These are phyloP conservation scores for Stomatorhinus ivindoensis DNA, from an alignment of 2,113 vertebrate species.

Conservation along the genomic window DNA sequence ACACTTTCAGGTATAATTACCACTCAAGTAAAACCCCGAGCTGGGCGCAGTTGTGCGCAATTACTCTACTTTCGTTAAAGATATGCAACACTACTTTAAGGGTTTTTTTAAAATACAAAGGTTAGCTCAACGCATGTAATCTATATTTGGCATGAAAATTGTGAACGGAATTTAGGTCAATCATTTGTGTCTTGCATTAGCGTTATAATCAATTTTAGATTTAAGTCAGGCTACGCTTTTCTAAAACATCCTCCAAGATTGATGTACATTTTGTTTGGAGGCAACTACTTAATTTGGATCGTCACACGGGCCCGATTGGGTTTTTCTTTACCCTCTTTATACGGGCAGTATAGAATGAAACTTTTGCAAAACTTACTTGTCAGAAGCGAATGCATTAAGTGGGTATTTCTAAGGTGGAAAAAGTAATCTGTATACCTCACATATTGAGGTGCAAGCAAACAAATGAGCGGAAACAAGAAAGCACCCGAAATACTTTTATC, in stretches of 20 bases:
- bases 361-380: neutral
- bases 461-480: neutral
- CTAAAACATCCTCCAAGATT: neutral
- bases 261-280: neutral
- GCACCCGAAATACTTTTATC: slow-evolving; percentile 36
- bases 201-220: neutral
- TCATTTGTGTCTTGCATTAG: neutral
- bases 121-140: neutral
- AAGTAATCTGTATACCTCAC: neutral
- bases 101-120: neutral
- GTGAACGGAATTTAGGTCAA: neutral
- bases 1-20: neutral
- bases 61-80: neutral
- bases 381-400: neutral
- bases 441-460: neutral
- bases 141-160: neutral
- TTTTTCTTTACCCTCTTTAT: neutral
- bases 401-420: neutral
- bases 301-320: neutral
- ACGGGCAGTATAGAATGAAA: neutral
- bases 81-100: neutral
- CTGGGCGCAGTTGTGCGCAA: neutral
- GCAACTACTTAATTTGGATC: neutral
- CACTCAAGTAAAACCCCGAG: neutral
- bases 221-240: neutral